Percentiles rank a stretch among this genome's conserved stretches.
Evolutionary conservation across 1,140 invertebrate genomes (phyloP).

Genomic region (Paracyclopina nana): DNA sequence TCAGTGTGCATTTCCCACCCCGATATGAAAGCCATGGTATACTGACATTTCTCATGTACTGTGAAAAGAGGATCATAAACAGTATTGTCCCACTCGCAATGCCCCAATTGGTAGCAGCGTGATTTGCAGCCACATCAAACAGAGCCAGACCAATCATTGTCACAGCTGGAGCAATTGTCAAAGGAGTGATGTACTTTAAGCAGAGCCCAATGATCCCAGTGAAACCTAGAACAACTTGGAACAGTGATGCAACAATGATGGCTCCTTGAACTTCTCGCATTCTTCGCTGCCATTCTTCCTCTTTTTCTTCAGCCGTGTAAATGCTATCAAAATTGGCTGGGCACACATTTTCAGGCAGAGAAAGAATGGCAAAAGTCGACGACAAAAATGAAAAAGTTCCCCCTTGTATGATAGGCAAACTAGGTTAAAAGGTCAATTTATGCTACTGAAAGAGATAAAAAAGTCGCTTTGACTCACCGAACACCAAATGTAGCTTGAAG

Average conservation of each 20-base stretch:
- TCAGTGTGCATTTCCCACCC: conserved; percentile 24
- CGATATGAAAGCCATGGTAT: conserved; percentile 38
- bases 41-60: conserved; percentile 46
- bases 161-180: conserved; percentile 29
- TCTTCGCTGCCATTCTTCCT: conserved; percentile 48
- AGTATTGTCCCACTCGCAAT: conserved; percentile 50
- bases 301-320: conserved; percentile 31
- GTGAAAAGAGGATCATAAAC: conserved; percentile 57
- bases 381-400: conserved; percentile 66
- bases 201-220: conserved; percentile 27
- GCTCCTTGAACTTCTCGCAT: conserved; percentile 66
- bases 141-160: conserved; percentile 28
- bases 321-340: conserved; percentile 27
- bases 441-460: neutral
- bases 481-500: conserved; percentile 59
- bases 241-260: conserved; percentile 54
- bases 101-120: conserved; percentile 26
- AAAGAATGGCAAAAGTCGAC: conserved; percentile 59
- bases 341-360: conserved; percentile 53
- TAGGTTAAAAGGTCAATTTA: conserved; percentile 22
- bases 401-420: conserved; percentile 49
- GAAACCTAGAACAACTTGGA: conserved; percentile 52
- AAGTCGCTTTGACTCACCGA: conserved; percentile 30
- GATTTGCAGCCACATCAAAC: conserved; percentile 23
- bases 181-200: conserved; percentile 28